Evolutionary conservation across 2,797 vertebrate species (phyloP).

Genomic region (Meriones psammophilus): DNA sequence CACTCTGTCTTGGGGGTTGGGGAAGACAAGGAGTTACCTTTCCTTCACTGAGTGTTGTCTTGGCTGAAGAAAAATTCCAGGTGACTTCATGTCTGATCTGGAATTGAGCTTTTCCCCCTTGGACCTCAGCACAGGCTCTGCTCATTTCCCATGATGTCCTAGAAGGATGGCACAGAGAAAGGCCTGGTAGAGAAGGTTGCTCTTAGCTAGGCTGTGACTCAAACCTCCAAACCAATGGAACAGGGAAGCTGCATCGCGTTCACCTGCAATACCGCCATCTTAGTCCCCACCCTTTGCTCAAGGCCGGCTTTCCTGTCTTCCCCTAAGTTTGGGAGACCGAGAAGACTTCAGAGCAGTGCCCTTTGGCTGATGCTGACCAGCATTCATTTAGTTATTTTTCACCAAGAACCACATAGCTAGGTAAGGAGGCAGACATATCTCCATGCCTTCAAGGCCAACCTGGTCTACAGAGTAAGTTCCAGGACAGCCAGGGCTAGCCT

Average conservation of each 20-base stretch:
- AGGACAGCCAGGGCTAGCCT: too few relatives aligned
- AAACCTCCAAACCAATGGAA: accelerated
- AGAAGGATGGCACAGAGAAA: not conserved
- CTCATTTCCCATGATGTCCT: not conserved
- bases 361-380: not conserved
- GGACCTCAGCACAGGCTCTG: not conserved
- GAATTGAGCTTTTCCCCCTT: not conserved
- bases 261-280: not conserved
- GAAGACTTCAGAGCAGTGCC: not conserved
- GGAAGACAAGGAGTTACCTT: not conserved
- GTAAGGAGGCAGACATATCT: not conserved
- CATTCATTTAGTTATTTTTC: not conserved
- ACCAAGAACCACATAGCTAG: not conserved
- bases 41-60: not conserved
- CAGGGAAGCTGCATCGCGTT: accelerated
- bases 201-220: not conserved
- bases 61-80: not conserved
- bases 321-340: not conserved
- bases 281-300: not conserved
- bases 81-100: not conserved
- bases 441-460: not conserved
- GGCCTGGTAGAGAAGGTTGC: accelerated
- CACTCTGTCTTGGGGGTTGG: not conserved
- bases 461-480: not conserved
- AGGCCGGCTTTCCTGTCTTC: not conserved